Evolutionary conservation across 2,888 invertebrate genomes (phyloP), one percentile per base, ranked within the genome.

Genomic region (Dolichomitus sp.): DNA sequence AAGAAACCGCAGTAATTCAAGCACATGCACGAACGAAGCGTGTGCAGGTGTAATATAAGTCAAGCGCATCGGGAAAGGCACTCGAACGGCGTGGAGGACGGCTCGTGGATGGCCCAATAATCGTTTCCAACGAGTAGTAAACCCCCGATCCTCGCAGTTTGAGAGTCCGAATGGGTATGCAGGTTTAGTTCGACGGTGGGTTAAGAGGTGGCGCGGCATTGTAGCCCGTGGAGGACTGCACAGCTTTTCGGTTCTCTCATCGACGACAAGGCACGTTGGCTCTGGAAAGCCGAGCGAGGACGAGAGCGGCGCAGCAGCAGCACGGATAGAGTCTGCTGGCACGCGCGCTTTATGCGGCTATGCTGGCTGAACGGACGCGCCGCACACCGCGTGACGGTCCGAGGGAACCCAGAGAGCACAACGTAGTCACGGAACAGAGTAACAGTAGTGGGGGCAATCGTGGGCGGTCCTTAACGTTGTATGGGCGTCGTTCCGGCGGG

Each of bases 151-250:
- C 94, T 94, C 93, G 94, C 94, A 94, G 94, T 95, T 94, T 94
- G 94, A 94, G 92, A 92, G 94, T 94, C 94, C 92, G 93, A 94
- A 94, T 94, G 94, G 93, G 93, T 95, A 94, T 95, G 95, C 90
- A 87, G 85, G 80, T 80, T 89, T 92, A 93, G 94, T 95, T 94
- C 89, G 79, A 89, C 90, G 88, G 87, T 91, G 87, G 86, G 84
- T 91, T 93, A 93, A 94, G 92, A 95, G 95, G 94, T 94, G 94
- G 94, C 95, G 94, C 93, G 92, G 93, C 89, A 77, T 72, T 70
- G 72, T 81, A 23, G 50, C 42, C 65, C 61, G 68, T 59, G 17
- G 69, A 70, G 63, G 65, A 66, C 27, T 78, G 69, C 74, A 27
- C 40, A 61, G 78, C 54, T 69, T 70, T 82, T 79, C 54, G 54